Percentiles rank a stretch among this genome's conserved stretches.
These are phyloP conservation scores for Corynorhinus townsendii DNA, from an alignment of 2,113 vertebrate species.

Conservation along the genomic window DNA sequence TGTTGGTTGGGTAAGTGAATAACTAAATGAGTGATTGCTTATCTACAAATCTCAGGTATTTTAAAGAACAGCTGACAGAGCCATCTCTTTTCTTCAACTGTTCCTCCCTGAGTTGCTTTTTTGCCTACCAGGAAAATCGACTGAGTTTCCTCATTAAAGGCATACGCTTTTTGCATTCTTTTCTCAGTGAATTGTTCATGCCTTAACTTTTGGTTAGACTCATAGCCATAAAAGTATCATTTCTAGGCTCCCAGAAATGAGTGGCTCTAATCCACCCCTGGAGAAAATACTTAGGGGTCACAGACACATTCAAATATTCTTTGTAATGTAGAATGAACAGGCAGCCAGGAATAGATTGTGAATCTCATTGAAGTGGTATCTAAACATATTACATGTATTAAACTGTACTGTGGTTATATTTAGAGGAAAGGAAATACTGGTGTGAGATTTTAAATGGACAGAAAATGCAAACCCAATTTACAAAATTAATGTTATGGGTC, in stretches of 20 bases:
- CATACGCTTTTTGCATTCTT: neutral
- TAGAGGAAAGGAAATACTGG: neutral
- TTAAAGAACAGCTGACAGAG: neutral
- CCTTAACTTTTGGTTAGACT: conserved; percentile 23
- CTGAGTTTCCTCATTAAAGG: neutral
- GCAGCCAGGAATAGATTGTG: neutral
- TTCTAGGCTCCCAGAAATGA: conserved; percentile 8
- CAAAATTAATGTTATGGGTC: conserved; percentile 50
- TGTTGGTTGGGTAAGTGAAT: neutral
- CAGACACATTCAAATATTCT: neutral
- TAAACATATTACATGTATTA: neutral
- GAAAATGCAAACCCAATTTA: conserved; percentile 45
- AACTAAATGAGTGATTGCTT: neutral
- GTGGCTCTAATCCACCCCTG: neutral
- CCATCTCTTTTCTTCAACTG: neutral
- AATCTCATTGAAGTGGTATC: neutral
- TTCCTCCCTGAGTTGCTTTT: conserved; percentile 6
- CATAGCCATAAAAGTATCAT: neutral
- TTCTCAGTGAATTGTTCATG: neutral
- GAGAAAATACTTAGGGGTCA: neutral
- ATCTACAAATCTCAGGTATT: neutral
- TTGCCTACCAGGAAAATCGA: neutral
- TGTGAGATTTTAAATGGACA: conserved; percentile 23
- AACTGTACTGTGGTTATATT: neutral
- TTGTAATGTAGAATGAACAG: conserved; percentile 22